Evolutionary conservation across 2,888 invertebrate genomes (phyloP), one percentile per base, ranked within the genome.

Genomic region (Eumacrocentrus americanus): DNA sequence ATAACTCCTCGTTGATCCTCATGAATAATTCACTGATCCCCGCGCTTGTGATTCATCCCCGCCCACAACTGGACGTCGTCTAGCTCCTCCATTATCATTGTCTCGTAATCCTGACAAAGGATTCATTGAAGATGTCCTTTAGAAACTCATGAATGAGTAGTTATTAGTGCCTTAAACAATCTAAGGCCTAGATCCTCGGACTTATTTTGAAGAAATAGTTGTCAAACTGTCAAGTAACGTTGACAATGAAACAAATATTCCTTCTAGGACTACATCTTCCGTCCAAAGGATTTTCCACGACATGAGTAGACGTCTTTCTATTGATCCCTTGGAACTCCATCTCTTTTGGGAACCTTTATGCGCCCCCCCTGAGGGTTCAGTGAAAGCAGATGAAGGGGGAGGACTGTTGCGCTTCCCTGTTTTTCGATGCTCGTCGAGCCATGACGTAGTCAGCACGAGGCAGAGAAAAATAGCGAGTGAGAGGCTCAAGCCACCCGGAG

Each of bases 341-440:
- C 9, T 29, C 29, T 29, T 4, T 29, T 29, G 29, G 5, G 5
- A 29, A 4, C 29, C 29, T 29, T 9, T 9, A 9, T 29, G 4
- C 4, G 5, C 9, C 9, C 4, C 29, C 29, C 29, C 29, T 12
- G 46, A 12, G 14, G 23, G 23, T n/a, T 5, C 4, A n/a, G 9
- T 9, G 11, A 16, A 7, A 20, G 5, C 4, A 25, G 12, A 23
- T 22, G 18, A 42, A 42, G 42, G 6, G 42, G 20, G 20, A 16
- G 16, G 12, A 14, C 25, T 22, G 20, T 46, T 12, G 23, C n/a
- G 46, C 25, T 63, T 29, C 37, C 60, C 53, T 51, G 59, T 60
- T 61, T 60, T 58, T 22, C 22, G 48, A 51, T 58, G 60, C 58
- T 57, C 34, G 38, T 56, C 40, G 58, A 58, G 56, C 14, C 56